Percentiles rank a stretch among this genome's conserved stretches.
phyloP scores from a whole-genome alignment of 1,140 invertebrate species.

The Drosophila obscura region DNA sequence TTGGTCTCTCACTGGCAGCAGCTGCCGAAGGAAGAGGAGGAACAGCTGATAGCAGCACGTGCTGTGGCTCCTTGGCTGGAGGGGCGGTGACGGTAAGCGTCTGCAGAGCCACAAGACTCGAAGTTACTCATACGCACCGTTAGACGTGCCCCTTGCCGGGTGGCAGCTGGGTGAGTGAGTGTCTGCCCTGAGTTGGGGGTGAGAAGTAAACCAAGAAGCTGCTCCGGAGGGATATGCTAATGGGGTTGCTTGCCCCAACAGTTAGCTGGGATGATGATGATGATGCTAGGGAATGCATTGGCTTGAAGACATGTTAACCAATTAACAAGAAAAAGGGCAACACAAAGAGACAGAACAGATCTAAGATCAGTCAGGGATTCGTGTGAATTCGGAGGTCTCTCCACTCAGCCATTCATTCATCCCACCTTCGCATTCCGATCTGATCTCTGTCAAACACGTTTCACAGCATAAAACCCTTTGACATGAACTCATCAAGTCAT shows the following conservation, averaged over 20 bases:
- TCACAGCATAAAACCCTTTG: constrained; percentile 25
- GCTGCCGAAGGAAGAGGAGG: neutral
- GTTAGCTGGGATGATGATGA: neutral
- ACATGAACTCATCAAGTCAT: constrained; percentile 41
- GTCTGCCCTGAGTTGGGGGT: constrained; percentile 22
- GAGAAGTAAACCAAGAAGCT: constrained; percentile 34
- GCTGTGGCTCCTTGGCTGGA: constrained; percentile 19
- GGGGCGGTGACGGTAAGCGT: constrained; percentile 22
- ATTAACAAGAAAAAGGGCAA: no score
- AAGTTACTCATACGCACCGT: constrained; percentile 71
- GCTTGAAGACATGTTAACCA: no score
- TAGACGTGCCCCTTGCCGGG: constrained; percentile 44
- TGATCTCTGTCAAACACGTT: neutral
- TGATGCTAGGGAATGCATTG: no score
- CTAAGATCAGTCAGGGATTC: no score
- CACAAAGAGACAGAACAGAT: no score
- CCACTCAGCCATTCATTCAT: no score
- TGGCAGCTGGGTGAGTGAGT: constrained; percentile 14
- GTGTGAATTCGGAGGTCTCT: no score
- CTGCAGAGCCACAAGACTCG: constrained; percentile 35
- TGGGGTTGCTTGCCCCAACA: constrained; percentile 47
- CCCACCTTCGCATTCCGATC: neutral
- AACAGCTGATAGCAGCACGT: constrained; percentile 53
- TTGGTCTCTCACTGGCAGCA: constrained; percentile 30
- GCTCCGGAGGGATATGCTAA: constrained; percentile 42